Conservation (phyloP, 2,113 vertebrate species). For the Zosterops borbonicus region DNA sequence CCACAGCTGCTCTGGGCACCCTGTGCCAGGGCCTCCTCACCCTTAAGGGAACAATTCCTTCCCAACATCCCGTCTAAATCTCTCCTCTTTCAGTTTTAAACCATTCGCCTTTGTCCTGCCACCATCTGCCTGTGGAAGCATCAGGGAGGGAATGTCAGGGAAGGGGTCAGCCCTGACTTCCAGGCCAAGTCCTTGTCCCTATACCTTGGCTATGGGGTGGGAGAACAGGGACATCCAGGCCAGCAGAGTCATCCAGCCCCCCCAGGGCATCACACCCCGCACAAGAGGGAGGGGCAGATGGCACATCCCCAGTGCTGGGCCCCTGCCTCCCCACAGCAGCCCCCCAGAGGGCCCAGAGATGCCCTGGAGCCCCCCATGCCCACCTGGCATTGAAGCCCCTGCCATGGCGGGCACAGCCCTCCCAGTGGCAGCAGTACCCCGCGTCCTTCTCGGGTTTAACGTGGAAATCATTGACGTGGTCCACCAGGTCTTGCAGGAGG, state of each 20-base stretch:
- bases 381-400: conserved; percentile 96
- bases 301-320: not conserved
- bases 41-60: not conserved
- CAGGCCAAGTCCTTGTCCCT: too few species aligned
- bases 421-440: conserved; percentile 98
- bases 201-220: not conserved
- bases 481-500: conserved; percentile 94
- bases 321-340: not conserved
- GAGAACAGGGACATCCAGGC: not conserved
- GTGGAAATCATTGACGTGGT: conserved; percentile 95
- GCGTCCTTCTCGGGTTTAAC: conserved; percentile 96
- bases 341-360: not conserved
- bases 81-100: not conserved
- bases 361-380: not conserved
- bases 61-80: not conserved
- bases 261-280: not conserved
- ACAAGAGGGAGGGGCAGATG: not conserved
- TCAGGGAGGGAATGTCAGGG: not conserved
- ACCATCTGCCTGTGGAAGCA: not conserved
- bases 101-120: not conserved
- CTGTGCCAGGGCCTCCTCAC: not conserved
- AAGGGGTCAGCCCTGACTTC: not conserved
- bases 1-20: not conserved
- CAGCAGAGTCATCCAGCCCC: not conserved
- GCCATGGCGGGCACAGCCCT: conserved; percentile 94